A percentile compares a stretch with the other conserved stretches of the same genome.
Evolutionary conservation across 2,113 vertebrate species (phyloP).

Genomic region (Phrynosoma blainvillii): DNA sequence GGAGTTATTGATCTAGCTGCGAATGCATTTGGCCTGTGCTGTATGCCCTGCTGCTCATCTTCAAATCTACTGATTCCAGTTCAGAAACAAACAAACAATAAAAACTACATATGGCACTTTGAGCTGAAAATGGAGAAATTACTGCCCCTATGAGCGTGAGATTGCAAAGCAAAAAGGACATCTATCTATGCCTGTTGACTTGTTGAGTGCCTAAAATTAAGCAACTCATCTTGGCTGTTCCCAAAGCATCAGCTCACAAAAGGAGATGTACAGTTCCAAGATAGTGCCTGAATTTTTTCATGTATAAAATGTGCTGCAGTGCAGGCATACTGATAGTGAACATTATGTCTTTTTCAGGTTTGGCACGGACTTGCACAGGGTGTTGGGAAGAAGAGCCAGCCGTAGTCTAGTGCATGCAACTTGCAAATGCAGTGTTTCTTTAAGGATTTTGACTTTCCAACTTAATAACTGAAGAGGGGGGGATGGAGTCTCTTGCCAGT

Average conservation of each 20-base stretch:
- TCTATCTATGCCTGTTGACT: slow-evolving; percentile 23
- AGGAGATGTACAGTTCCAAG: slow-evolving; percentile 44
- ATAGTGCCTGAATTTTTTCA: slow-evolving; percentile 59
- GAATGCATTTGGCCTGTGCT: slow-evolving; percentile 69
- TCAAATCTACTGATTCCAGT: slow-evolving; percentile 46
- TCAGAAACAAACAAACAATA: background rate
- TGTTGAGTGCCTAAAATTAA: slow-evolving; percentile 45
- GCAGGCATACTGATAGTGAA: slow-evolving; percentile 27
- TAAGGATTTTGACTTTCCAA: background rate
- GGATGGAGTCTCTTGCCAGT: background rate
- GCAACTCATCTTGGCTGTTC: slow-evolving; percentile 22
- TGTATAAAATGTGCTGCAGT: background rate
- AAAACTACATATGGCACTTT: slow-evolving; percentile 32
- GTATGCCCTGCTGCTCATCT: slow-evolving; percentile 53
- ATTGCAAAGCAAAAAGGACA: slow-evolving; percentile 51
- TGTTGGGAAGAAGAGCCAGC: slow-evolving; percentile 23
- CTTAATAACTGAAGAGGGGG: background rate
- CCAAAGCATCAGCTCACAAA: background rate
- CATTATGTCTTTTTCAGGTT: slow-evolving; percentile 12
- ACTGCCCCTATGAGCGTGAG: slow-evolving; percentile 26
- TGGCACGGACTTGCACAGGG: slow-evolving; percentile 31
- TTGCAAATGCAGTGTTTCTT: slow-evolving; percentile 39
- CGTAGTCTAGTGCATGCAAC: slow-evolving; percentile 45
- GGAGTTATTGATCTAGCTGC: slow-evolving; percentile 66
- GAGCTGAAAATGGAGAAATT: slow-evolving; percentile 42